These are phyloP conservation scores for Neolamprologus tretocephalus DNA, from an alignment of 2,113 vertebrate genomes.

Conservation along the genomic window DNA sequence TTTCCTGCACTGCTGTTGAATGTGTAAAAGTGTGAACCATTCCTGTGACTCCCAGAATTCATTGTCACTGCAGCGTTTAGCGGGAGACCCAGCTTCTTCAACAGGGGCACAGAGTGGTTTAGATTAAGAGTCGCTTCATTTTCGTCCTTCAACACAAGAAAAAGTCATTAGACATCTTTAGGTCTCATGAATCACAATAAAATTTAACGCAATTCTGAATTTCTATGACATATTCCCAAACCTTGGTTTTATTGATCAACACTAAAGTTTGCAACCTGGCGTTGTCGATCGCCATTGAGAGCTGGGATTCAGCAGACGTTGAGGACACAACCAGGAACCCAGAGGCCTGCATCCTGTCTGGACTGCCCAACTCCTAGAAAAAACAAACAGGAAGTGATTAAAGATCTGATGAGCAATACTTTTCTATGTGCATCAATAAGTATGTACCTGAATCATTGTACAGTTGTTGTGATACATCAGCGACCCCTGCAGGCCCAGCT, in stretches of 20 bases:
- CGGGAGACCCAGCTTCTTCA: slow-evolving; percentile 67
- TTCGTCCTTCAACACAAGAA: slow-evolving; percentile 45
- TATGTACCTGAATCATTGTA: slow-evolving; percentile 61
- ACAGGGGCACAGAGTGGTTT: slow-evolving; percentile 62
- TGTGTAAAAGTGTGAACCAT: slow-evolving; percentile 34
- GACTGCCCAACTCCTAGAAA: slow-evolving; percentile 68
- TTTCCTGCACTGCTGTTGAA: slow-evolving; percentile 50
- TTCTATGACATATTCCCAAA: slow-evolving; percentile 3
- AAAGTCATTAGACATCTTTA: neutral
- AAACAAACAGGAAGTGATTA: neutral
- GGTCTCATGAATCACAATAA: neutral
- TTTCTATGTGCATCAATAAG: neutral
- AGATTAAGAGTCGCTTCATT: slow-evolving; percentile 57
- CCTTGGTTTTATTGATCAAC: slow-evolving; percentile 56
- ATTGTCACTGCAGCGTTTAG: slow-evolving; percentile 42
- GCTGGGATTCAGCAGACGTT: slow-evolving; percentile 53
- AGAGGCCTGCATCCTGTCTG: slow-evolving; percentile 59
- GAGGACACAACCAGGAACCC: slow-evolving; percentile 57
- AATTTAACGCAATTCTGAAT: neutral
- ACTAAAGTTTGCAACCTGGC: slow-evolving; percentile 54
- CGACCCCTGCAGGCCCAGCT: slow-evolving; percentile 64
- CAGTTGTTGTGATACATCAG: slow-evolving; percentile 73
- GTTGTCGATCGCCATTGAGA: slow-evolving; percentile 56
- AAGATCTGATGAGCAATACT: neutral
- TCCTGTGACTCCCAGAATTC: slow-evolving; percentile 29